Conservation (phyloP, 2,113 vertebrate species). For the Mormyrus iriodes region DNA sequence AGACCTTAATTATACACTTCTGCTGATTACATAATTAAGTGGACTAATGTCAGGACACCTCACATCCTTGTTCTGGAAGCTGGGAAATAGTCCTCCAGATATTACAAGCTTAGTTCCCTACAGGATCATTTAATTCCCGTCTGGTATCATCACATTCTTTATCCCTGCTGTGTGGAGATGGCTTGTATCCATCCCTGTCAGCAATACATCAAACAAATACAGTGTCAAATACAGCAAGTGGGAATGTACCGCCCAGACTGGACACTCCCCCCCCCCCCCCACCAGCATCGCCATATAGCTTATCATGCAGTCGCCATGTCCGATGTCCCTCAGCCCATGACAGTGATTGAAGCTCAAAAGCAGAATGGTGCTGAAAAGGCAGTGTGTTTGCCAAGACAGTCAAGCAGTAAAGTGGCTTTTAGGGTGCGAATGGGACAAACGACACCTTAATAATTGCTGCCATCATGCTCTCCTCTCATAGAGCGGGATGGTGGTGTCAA, state of each 20-base stretch:
- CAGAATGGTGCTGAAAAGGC: background rate
- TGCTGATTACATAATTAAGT: constrained; percentile 12
- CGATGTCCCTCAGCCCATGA: background rate
- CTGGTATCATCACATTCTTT: background rate
- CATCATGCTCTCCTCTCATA: background rate
- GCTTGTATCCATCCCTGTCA: background rate
- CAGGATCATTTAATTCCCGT: background rate
- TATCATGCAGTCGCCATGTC: background rate
- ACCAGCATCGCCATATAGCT: background rate
- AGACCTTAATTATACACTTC: background rate
- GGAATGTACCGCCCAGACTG: background rate
- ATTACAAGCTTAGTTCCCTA: background rate
- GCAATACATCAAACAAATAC: background rate
- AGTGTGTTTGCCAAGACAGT: background rate
- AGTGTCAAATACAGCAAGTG: background rate
- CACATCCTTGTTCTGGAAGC: background rate
- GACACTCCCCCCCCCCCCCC: background rate
- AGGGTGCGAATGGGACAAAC: background rate
- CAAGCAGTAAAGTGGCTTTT: background rate
- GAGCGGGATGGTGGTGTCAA: background rate
- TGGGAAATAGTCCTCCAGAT: background rate
- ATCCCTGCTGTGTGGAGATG: background rate
- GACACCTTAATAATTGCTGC: background rate
- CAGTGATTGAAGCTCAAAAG: background rate
- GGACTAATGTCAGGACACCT: background rate